A percentile compares a stretch with the other conserved stretches of the same genome.
Evolutionary conservation across 2,113 vertebrate species (phyloP).

Genomic region (Chiloscyllium plagiosum): DNA sequence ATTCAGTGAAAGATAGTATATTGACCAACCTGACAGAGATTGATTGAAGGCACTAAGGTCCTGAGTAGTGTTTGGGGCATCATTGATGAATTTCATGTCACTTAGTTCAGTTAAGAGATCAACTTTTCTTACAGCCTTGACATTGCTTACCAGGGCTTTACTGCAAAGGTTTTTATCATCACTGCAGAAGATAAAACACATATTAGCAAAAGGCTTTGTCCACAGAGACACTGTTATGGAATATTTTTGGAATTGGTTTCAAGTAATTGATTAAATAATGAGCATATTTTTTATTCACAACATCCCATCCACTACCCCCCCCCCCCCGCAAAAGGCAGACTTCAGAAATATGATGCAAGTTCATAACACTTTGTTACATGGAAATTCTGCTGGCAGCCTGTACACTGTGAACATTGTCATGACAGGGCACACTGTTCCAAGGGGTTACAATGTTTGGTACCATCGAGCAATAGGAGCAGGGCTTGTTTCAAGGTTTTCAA

Average conservation of each 20-base stretch:
- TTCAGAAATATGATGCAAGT: no score
- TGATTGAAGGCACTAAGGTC: conserved; percentile 42
- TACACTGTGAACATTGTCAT: no score
- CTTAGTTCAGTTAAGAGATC: conserved; percentile 67
- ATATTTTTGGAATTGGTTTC: background rate
- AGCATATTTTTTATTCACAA: no score
- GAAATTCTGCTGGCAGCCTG: no score
- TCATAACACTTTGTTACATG: no score
- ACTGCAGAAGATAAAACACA: conserved; percentile 49
- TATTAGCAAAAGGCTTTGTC: background rate
- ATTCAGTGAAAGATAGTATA: background rate
- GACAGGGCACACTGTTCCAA: no score
- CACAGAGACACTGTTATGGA: background rate
- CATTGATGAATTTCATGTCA: conserved; percentile 45
- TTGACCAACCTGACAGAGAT: conserved; percentile 45
- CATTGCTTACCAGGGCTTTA: conserved; percentile 82
- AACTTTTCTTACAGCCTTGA: conserved; percentile 74
- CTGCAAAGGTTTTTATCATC: conserved; percentile 91
- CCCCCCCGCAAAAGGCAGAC: no score
- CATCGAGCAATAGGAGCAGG: no score
- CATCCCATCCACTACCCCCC: no score
- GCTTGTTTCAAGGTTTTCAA: no score
- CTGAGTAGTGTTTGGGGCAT: conserved; percentile 39
- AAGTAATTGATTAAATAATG: background rate
- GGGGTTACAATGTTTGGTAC: no score